A percentile compares a stretch with the other conserved stretches of the same genome.
These are phyloP conservation scores for Fopius arisanus DNA, from an alignment of 1,140 invertebrate species.

Conservation along the genomic window DNA sequence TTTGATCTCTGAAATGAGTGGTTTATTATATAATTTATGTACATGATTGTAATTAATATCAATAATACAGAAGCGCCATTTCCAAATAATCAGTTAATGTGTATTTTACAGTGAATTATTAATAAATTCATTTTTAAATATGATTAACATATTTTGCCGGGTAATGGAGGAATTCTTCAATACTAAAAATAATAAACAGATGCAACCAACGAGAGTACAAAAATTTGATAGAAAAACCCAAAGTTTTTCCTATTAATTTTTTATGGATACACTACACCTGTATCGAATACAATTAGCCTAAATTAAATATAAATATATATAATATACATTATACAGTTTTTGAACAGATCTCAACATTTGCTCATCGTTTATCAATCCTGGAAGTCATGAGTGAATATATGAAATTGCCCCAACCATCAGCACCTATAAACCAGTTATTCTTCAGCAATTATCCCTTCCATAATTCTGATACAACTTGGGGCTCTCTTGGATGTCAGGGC, in stretches of 20 bases:
- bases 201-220: too few species aligned
- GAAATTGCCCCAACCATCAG: background rate
- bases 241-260: too few species aligned
- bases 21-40: background rate
- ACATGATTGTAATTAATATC: background rate
- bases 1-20: background rate
- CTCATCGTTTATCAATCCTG: too few species aligned
- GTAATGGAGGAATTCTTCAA: background rate
- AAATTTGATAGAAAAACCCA: too few species aligned
- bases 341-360: too few species aligned
- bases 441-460: slow-evolving; percentile 39
- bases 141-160: background rate
- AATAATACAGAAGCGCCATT: background rate
- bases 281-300: too few species aligned
- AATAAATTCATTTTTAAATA: background rate
- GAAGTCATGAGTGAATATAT: too few species aligned
- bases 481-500: slow-evolving; percentile 52
- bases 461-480: slow-evolving; percentile 62
- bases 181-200: background rate
- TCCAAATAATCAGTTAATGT: background rate
- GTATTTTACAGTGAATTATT: background rate
- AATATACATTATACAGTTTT: too few species aligned
- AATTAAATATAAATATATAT: too few species aligned
- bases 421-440: background rate
- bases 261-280: too few species aligned